phyloP scores from a whole-genome alignment of 2,797 vertebrate species.

The Geotria australis region DNA sequence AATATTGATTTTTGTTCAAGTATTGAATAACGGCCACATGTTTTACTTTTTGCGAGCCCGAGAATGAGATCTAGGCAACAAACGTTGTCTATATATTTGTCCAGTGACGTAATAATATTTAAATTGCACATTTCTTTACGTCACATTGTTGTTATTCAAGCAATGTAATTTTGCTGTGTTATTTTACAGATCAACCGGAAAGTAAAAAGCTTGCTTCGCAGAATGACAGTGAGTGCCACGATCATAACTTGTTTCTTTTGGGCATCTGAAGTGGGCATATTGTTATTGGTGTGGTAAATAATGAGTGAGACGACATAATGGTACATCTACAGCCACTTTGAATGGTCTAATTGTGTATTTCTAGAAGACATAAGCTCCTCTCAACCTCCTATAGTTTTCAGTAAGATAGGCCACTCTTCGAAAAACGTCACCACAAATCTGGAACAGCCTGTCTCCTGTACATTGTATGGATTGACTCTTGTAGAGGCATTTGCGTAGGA shows the following conservation, averaged over 20 bases:
- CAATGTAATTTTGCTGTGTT: not conserved
- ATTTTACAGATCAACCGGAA: conserved; percentile 67
- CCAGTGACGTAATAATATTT: no score
- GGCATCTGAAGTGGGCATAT: conserved; percentile 3
- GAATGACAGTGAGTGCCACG: conserved; percentile 54
- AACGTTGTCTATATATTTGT: no score
- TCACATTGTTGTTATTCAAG: no score
- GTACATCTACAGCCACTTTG: conserved; percentile 1
- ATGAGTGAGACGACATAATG: not conserved
- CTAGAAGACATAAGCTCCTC: conserved; percentile 1
- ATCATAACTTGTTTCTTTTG: conserved; percentile 1
- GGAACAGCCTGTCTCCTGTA: no score
- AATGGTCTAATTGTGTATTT: conserved; percentile 3
- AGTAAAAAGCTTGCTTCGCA: conserved; percentile 88
- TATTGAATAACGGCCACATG: not conserved
- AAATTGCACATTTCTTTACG: no score
- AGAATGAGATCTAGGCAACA: no score
- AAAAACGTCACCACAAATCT: no score
- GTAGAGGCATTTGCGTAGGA: no score
- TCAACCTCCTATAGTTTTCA: conserved; percentile 4
- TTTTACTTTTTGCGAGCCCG: no score
- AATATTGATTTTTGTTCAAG: conserved; percentile 3
- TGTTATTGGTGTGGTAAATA: conserved; percentile 1
- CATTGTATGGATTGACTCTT: no score
- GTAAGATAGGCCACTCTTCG: no score